Evolutionary conservation across 2,888 invertebrate genomes (phyloP).

Genomic region (Fragum fragum): DNA sequence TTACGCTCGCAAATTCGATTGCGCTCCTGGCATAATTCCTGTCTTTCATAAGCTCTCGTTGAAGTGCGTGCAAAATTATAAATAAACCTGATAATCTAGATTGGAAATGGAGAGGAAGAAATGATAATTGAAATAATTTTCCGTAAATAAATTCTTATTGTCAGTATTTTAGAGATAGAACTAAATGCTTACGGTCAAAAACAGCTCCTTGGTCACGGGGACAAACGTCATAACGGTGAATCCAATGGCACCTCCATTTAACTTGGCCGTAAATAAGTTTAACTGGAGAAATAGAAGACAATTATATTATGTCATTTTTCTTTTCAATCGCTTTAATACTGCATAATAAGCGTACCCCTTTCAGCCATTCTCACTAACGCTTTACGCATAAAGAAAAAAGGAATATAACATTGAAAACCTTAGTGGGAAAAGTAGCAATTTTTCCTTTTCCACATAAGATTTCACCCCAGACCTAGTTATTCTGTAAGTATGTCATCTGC

Average conservation of each 20-base stretch:
- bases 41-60: background rate
- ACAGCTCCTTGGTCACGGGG: constrained; percentile 8
- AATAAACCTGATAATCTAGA: background rate
- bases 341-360: no score
- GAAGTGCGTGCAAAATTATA: background rate
- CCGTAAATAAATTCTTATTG: background rate
- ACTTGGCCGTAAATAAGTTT: constrained; percentile 18
- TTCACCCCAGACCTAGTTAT: no score
- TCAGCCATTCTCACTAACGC: no score
- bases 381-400: no score
- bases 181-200: constrained; percentile 11
- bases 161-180: background rate
- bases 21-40: no score
- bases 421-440: no score
- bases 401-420: no score
- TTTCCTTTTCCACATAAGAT: no score
- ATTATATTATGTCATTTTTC: no score
- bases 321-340: no score
- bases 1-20: no score
- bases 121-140: background rate
- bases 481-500: no score
- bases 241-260: constrained; percentile 15
- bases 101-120: background rate
- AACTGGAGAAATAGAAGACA: constrained; percentile 13
- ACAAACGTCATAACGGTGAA: constrained; percentile 23